These are phyloP conservation scores for Epinephelus moara DNA, from an alignment of 2,113 vertebrate species.

Conservation along the genomic window DNA sequence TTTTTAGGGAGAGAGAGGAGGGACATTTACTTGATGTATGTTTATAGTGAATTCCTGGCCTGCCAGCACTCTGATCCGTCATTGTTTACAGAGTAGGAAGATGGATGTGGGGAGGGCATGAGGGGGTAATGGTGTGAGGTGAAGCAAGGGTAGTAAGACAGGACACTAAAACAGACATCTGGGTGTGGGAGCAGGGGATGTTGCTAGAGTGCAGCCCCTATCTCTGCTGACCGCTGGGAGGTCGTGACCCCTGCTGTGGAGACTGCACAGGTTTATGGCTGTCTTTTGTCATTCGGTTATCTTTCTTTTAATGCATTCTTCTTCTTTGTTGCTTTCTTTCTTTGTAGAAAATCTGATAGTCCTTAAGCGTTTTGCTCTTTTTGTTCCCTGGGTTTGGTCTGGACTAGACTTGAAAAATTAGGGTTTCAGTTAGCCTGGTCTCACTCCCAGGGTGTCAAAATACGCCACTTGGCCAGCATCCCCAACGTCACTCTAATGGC, in stretches of 20 bases:
- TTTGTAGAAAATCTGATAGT: neutral
- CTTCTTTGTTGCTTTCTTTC: neutral
- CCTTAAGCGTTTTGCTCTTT: neutral
- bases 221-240: slow-evolving; percentile 28
- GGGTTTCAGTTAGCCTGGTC: no score
- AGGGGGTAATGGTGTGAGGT: slow-evolving; percentile 46
- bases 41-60: slow-evolving; percentile 55
- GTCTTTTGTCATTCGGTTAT: slow-evolving; percentile 37
- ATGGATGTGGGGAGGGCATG: slow-evolving; percentile 27
- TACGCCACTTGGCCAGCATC: no score
- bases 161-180: slow-evolving; percentile 28
- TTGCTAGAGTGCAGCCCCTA: neutral
- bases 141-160: slow-evolving; percentile 43
- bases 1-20: slow-evolving; percentile 25
- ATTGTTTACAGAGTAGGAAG: slow-evolving; percentile 69
- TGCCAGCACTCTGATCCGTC: slow-evolving; percentile 39
- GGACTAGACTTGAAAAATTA: neutral
- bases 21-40: slow-evolving; percentile 49
- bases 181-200: slow-evolving; percentile 17
- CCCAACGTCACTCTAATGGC: no score
- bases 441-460: no score
- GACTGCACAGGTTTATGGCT: slow-evolving; percentile 34
- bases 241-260: slow-evolving; percentile 40
- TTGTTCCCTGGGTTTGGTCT: neutral
- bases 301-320: neutral